Conservation (phyloP, 2,888 invertebrate species). For the Folsomia manolachei region DNA sequence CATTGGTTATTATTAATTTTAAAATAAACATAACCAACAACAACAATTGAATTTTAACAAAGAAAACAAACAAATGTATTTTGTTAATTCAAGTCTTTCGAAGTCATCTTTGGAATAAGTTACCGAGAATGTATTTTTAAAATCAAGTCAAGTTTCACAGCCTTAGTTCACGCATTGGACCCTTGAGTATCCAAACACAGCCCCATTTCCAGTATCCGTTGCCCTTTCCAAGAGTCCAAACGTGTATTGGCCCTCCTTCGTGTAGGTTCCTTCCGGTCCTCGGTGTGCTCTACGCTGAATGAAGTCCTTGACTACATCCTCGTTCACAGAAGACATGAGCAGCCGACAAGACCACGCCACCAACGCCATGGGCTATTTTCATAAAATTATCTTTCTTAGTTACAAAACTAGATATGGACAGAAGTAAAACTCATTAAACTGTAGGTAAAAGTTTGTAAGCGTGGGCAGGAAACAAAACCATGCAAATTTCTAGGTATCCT, state of each 20-base stretch:
- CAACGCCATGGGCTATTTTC: slow-evolving; percentile 66
- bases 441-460: not conserved
- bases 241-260: slow-evolving; percentile 61
- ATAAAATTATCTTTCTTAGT: not conserved
- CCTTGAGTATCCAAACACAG: slow-evolving; percentile 34
- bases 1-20: too few relatives aligned
- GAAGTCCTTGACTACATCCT: slow-evolving; percentile 60
- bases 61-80: too few relatives aligned
- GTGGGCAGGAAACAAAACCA: too few relatives aligned
- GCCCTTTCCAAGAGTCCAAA: slow-evolving; percentile 54
- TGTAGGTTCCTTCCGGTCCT: slow-evolving; percentile 60
- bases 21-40: too few relatives aligned
- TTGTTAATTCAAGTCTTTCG: too few relatives aligned
- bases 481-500: too few relatives aligned
- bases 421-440: not conserved
- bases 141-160: too few relatives aligned
- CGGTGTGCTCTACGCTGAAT: slow-evolving; percentile 63
- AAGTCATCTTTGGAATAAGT: too few relatives aligned
- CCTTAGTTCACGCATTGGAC: slow-evolving; percentile 26
- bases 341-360: slow-evolving; percentile 72
- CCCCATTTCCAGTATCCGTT: slow-evolving; percentile 35
- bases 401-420: too few relatives aligned
- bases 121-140: not conserved
- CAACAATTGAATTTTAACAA: too few relatives aligned
- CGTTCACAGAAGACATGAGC: slow-evolving; percentile 67